Base-by-base conservation (phyloP, 2,797 vertebrate genomes). In the Anguilla obscura region DNA sequence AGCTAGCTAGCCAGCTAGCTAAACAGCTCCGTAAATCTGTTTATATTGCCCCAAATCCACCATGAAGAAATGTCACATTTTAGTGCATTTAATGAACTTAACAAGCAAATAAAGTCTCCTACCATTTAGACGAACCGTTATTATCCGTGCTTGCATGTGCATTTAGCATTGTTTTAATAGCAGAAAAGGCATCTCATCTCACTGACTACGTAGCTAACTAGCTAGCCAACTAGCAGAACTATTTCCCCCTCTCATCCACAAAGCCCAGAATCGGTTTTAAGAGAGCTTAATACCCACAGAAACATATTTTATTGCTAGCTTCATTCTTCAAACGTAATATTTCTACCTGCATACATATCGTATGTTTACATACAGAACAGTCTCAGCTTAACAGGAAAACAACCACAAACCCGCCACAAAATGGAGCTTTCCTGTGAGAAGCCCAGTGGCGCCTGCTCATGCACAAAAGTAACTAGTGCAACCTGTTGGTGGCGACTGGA, bases 111-210 rank as follows among this genome's bases (percentile, higher is more conserved):
- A 82, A 54, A 84, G n/a, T 60, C 89, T 95, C 92, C 92, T 95
- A 96, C 96, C 96, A 90, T 93, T 93, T 91, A 92, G 87, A 91
- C 80, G 93, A 90, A 88, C 91, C 89, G 80, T 79, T 89, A 76
- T 79, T 89, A 91, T 90, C 91, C 92, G 87, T 91, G 54, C 63
- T 93, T 92, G 92, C 92, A 90, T 93, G 91, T 89, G 92, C 92
- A 90, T 93, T 93, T 94, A 94, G 92, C 96, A 96, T 97, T 94
- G 95, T 96, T 96, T 94, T 95, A 93, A 91, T 93, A 91, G 94
- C 94, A 93, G 91, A 95, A 95, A 94, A 94, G 92, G 90, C 94
- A 52, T 83, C 5, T 58, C 50, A 48, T 82, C 18, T 82, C 45
- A 21, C 79, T 10, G 8, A 33, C n/a, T 84, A 82, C 40, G 79